Conservation (phyloP, 2,113 vertebrate genomes). For the Ochotona princeps region DNA sequence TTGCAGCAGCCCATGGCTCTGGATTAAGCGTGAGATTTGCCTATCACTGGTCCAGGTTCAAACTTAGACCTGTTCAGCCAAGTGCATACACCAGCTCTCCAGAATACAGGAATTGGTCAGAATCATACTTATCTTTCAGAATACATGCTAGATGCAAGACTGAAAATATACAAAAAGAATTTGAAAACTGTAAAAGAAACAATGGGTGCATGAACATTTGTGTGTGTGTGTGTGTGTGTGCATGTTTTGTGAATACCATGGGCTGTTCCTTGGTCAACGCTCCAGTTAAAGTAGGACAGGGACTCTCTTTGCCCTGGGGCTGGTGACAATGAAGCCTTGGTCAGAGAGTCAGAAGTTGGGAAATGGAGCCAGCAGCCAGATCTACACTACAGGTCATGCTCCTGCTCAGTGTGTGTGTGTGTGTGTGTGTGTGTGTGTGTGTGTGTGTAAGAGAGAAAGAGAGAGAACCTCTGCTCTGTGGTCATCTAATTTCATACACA, state of each 20-base stretch:
- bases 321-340: not conserved
- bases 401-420: not conserved
- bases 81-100: not conserved
- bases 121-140: slow-evolving; percentile 4
- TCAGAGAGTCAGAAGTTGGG: not conserved
- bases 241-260: not conserved
- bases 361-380: not conserved
- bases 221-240: not conserved
- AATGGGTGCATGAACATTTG: not conserved
- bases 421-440: not conserved
- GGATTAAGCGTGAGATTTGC: not conserved
- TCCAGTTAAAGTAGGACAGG: not conserved
- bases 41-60: not conserved
- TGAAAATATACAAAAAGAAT: not conserved
- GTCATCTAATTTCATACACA: not conserved
- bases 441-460: not conserved
- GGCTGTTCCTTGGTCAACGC: not conserved
- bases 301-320: not conserved
- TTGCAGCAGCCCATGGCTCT: not conserved
- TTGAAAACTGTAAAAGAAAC: not conserved
- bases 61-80: not conserved
- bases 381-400: no score
- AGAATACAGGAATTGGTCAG: not conserved
- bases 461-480: not conserved
- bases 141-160: not conserved